Evolutionary conservation across 2,888 invertebrate genomes (phyloP), one percentile per base, ranked within the genome.

Genomic region (Alviniconcha strummeri): DNA sequence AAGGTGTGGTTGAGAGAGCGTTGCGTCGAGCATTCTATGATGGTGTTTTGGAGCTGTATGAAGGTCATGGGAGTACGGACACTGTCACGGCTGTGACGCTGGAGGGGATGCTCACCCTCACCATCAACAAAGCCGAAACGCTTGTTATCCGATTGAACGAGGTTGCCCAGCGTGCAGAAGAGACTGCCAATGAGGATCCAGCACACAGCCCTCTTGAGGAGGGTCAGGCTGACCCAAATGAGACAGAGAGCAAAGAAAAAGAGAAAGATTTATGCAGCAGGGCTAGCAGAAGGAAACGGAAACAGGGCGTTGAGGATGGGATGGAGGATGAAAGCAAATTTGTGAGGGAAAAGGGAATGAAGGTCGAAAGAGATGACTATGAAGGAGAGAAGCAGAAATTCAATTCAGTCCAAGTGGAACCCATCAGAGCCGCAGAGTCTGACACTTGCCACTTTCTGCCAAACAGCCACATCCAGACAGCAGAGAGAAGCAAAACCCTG

Each of bases 31-130:
- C 87, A 9, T 87, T 87, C 69, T 85, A 87, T n/a, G 88, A 88
- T 74, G 88, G 87, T 17, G 88, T 88, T 13, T 74, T 88, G 36
- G 87, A 87, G 72, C 82, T 88, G 55, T 88, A 88, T 83, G 88
- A 88, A 81, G 84, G 85, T 77, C 86, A 87, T 69, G 86, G 85
- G 71, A 83, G 81, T 56, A 81, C 83, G 17, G 83, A 85, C 15
- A 84, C 86, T 78, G 86, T 88, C 60, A 86, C 85, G 55, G 85
- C 85, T 57, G 87, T 88, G 55, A 84, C 85, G 15, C 80, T 88
- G 75, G 88, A 88, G 82, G 88, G 88, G 15, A 83, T 84, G 19
- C 80, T 88, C 67, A 84, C 87, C 5, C 84, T 88, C 54, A 86
- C 86, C 74, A 86, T 88, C 80, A 88, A 88, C 83, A 85, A 84